phyloP scores from a whole-genome alignment of 2,888 invertebrate species.

The Xestia sexstrigata region DNA sequence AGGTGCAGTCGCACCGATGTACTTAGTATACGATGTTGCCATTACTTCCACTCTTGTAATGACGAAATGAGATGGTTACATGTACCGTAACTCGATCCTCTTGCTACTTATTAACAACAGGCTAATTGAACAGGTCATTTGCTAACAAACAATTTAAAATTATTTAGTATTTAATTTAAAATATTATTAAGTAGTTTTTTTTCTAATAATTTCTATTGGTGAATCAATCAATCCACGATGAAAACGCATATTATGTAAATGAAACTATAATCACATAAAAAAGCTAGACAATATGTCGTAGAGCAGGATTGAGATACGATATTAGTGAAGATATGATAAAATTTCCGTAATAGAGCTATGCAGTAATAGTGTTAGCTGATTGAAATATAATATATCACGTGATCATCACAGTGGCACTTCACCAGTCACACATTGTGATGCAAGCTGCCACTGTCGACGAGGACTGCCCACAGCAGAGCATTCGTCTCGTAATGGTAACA shows the following conservation, averaged over 20 bases:
- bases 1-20: neutral
- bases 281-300: neutral
- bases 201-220: neutral
- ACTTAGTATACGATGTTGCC: constrained; percentile 7
- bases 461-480: neutral
- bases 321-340: constrained; percentile 11
- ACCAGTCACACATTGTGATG: neutral
- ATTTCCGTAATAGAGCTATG: constrained; percentile 10
- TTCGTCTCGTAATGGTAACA: constrained; percentile 71
- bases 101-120: neutral
- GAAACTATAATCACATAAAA: neutral
- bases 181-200: constrained; percentile 3
- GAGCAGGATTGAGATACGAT: constrained; percentile 17
- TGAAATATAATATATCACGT: neutral
- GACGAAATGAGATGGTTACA: neutral
- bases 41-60: constrained; percentile 9
- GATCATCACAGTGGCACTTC: too few species aligned
- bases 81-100: neutral
- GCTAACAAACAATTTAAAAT: neutral
- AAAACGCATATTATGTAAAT: neutral
- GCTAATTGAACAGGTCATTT: constrained; percentile 7
- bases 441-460: neutral
- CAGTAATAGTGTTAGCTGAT: constrained; percentile 10
- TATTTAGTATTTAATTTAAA: neutral
- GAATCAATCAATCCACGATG: neutral